A percentile compares a stretch with the other conserved stretches of the same genome.
These are phyloP conservation scores for Nephotettix cincticeps DNA, from an alignment of 1,140 invertebrate species.

Conservation along the genomic window DNA sequence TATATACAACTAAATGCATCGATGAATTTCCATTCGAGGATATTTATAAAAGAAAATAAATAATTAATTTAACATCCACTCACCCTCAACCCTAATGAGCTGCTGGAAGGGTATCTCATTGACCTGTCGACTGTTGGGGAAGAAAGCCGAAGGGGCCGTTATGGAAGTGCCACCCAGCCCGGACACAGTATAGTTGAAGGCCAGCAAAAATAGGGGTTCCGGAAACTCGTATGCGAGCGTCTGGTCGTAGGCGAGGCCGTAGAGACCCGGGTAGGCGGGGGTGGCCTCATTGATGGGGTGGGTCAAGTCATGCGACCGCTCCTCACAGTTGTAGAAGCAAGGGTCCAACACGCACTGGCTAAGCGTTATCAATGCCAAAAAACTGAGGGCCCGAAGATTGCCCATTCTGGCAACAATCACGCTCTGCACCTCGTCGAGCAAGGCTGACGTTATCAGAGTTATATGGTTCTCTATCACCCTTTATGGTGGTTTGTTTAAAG, in stretches of 20 bases:
- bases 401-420: slow-evolving; percentile 7
- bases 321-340: slow-evolving; percentile 18
- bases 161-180: background rate
- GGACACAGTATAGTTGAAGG: slow-evolving; percentile 12
- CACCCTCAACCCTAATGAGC: slow-evolving; percentile 3
- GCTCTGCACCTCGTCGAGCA: background rate
- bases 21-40: too few relatives aligned
- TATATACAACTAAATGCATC: too few relatives aligned
- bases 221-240: slow-evolving; percentile 1
- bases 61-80: too few relatives aligned
- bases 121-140: slow-evolving; percentile 8
- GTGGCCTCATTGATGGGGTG: background rate
- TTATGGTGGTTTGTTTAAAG: too few relatives aligned
- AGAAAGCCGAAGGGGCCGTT: background rate
- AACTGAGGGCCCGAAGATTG: background rate
- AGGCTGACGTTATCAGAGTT: slow-evolving; percentile 19
- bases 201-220: background rate
- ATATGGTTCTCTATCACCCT: background rate
- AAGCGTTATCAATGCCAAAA: slow-evolving; percentile 6
- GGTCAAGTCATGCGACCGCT: background rate
- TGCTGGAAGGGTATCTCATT: background rate
- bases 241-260: slow-evolving; percentile 2
- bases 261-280: background rate
- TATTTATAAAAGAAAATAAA: too few relatives aligned
- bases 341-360: background rate